phyloP scores from a whole-genome alignment of 2,888 invertebrate species.

The Serripes groenlandicus region DNA sequence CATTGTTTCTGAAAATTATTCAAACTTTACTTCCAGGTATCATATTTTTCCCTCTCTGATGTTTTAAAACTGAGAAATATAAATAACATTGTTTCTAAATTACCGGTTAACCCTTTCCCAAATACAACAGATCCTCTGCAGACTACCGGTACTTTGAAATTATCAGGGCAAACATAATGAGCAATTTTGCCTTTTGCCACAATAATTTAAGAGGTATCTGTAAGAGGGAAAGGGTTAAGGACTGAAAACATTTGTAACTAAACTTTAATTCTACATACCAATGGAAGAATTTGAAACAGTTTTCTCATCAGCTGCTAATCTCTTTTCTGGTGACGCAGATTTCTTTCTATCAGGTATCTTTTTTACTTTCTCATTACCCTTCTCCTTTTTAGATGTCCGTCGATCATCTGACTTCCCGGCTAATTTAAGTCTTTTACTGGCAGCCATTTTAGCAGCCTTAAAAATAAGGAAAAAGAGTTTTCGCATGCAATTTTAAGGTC shows the following conservation, averaged over 20 bases:
- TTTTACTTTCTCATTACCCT: neutral
- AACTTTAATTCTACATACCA: constrained; percentile 13
- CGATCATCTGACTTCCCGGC: constrained; percentile 14
- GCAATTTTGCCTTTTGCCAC: too few relatives aligned
- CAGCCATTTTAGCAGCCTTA: constrained; percentile 65
- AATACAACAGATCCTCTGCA: too few relatives aligned
- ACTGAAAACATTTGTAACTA: too few relatives aligned
- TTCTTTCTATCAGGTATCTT: neutral
- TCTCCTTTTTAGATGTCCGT: neutral
- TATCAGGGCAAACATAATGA: too few relatives aligned
- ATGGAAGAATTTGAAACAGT: constrained; percentile 17
- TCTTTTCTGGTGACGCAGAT: constrained; percentile 16
- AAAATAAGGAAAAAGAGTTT: constrained; percentile 47
- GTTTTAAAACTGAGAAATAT: too few relatives aligned
- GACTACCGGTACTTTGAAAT: too few relatives aligned
- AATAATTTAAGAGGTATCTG: too few relatives aligned
- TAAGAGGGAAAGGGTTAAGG: neutral
- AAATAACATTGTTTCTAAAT: too few relatives aligned
- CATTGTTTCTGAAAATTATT: too few relatives aligned
- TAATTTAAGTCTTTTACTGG: constrained; percentile 59
- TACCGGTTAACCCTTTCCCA: too few relatives aligned
- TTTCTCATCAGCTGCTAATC: neutral
- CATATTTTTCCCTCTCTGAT: too few relatives aligned
- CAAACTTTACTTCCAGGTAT: too few relatives aligned
- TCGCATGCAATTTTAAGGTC: constrained; percentile 54